Evolutionary conservation across 2,888 invertebrate genomes (phyloP).

Genomic region (Microplitis deprimator): DNA sequence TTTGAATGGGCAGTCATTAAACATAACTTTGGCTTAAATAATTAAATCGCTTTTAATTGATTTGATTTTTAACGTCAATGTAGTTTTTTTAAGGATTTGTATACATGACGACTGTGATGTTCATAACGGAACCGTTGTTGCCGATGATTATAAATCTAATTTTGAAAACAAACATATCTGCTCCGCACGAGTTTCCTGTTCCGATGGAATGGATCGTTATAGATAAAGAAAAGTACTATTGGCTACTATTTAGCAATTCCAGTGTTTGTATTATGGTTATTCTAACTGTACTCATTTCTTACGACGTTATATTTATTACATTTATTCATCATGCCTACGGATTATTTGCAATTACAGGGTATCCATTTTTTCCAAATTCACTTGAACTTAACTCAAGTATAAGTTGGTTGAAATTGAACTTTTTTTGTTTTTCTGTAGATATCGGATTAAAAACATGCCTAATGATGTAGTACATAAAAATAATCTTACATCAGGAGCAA

Average conservation of each 20-base stretch:
- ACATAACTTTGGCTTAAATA: too few relatives aligned
- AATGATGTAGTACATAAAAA: background rate
- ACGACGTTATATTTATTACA: conserved; percentile 27
- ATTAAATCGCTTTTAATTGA: too few relatives aligned
- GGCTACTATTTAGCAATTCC: background rate
- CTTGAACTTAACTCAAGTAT: background rate
- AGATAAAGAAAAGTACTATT: conserved; percentile 15
- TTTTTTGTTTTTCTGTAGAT: background rate
- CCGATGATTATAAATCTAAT: background rate
- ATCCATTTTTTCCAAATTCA: background rate
- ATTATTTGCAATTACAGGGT: conserved; percentile 15
- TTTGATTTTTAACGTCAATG: background rate
- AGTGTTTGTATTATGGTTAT: background rate
- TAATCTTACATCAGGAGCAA: background rate
- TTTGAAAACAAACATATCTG: background rate
- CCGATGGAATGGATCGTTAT: conserved; percentile 9
- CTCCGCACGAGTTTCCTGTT: conserved; percentile 10
- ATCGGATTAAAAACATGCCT: background rate
- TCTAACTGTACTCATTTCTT: background rate
- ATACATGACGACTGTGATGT: conserved; percentile 2
- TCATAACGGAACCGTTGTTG: conserved; percentile 20
- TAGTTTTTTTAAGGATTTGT: conserved; percentile 2
- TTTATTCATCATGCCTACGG: conserved; percentile 25
- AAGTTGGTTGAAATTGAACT: too few relatives aligned
- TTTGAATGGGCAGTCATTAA: too few relatives aligned